These are phyloP conservation scores for Macaria notata DNA, from an alignment of 2,888 invertebrate genomes.

Conservation along the genomic window DNA sequence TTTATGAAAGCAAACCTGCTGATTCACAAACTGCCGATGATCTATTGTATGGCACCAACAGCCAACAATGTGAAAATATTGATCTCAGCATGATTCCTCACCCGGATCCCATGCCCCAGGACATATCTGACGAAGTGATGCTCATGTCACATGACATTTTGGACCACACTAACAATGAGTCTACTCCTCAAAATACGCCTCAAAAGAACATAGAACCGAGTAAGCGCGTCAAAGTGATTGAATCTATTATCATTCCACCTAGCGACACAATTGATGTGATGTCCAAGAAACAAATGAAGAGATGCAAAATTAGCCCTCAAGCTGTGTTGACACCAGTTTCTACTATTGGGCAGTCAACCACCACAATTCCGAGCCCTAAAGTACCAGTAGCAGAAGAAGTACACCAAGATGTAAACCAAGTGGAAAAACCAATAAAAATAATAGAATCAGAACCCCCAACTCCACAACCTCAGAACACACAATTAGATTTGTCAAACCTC, in stretches of 20 bases:
- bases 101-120: slow-evolving; percentile 43
- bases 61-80: slow-evolving; percentile 7
- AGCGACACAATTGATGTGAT: slow-evolving; percentile 16
- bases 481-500: slow-evolving; percentile 60
- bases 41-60: slow-evolving; percentile 17
- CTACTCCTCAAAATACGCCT: slow-evolving; percentile 32
- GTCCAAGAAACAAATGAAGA: slow-evolving; percentile 4
- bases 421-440: slow-evolving; percentile 17
- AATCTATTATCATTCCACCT: slow-evolving; percentile 60
- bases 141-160: slow-evolving; percentile 35
- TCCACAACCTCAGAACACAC: slow-evolving; percentile 29
- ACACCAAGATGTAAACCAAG: background rate
- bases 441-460: slow-evolving; percentile 17
- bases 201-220: slow-evolving; percentile 47
- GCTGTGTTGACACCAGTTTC: slow-evolving; percentile 22
- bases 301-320: slow-evolving; percentile 13
- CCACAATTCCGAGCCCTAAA: slow-evolving; percentile 1
- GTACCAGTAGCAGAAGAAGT: slow-evolving; percentile 4
- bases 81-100: slow-evolving; percentile 31
- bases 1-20: slow-evolving; percentile 20
- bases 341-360: slow-evolving; percentile 17
- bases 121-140: slow-evolving; percentile 52
- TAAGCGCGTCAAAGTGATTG: slow-evolving; percentile 63
- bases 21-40: slow-evolving; percentile 28
- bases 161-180: slow-evolving; percentile 27